phyloP scores from a whole-genome alignment of 2,797 vertebrate genomes.

The Mormyrus hasselquistii region DNA sequence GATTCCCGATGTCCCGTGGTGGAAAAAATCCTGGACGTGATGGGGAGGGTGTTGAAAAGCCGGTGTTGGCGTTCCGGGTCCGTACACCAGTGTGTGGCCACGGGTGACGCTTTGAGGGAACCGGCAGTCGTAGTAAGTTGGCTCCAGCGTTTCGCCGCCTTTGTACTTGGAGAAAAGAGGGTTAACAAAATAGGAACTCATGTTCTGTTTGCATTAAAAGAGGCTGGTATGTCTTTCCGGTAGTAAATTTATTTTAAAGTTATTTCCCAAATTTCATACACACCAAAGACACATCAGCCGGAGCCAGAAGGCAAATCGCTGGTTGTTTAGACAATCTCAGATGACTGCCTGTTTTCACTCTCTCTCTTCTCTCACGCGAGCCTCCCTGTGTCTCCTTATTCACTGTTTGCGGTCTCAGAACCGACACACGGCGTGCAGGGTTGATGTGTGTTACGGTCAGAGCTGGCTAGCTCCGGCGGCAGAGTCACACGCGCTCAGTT shows the following conservation, averaged over 20 bases:
- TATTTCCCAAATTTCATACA: slow-evolving; percentile 24
- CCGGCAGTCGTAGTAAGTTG: slow-evolving; percentile 78
- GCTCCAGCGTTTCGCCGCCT: slow-evolving; percentile 73
- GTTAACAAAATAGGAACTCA: slow-evolving; percentile 81
- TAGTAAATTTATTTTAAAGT: slow-evolving; percentile 27
- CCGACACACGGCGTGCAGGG: slow-evolving; percentile 27
- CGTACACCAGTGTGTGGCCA: slow-evolving; percentile 71
- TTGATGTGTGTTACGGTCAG: slow-evolving; percentile 32
- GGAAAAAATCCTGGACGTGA: slow-evolving; percentile 77
- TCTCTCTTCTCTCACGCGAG: slow-evolving; percentile 19
- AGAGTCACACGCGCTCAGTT: slow-evolving; percentile 31
- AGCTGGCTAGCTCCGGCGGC: slow-evolving; percentile 33
- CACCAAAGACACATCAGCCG: slow-evolving; percentile 23
- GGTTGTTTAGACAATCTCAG: slow-evolving; percentile 14
- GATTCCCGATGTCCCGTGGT: slow-evolving; percentile 70
- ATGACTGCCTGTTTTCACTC: slow-evolving; percentile 18
- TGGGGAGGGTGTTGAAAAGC: slow-evolving; percentile 72
- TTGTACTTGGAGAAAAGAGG: slow-evolving; percentile 81
- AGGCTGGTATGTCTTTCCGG: slow-evolving; percentile 17
- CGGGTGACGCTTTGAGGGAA: slow-evolving; percentile 73
- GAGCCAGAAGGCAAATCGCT: slow-evolving; percentile 26
- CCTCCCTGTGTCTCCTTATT: slow-evolving; percentile 23
- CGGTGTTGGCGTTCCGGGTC: slow-evolving; percentile 64
- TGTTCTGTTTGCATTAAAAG: slow-evolving; percentile 36
- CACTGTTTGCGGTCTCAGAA: slow-evolving; percentile 31